Base-by-base conservation (phyloP, 2,888 invertebrate genomes). In the Oithona nana region DNA sequence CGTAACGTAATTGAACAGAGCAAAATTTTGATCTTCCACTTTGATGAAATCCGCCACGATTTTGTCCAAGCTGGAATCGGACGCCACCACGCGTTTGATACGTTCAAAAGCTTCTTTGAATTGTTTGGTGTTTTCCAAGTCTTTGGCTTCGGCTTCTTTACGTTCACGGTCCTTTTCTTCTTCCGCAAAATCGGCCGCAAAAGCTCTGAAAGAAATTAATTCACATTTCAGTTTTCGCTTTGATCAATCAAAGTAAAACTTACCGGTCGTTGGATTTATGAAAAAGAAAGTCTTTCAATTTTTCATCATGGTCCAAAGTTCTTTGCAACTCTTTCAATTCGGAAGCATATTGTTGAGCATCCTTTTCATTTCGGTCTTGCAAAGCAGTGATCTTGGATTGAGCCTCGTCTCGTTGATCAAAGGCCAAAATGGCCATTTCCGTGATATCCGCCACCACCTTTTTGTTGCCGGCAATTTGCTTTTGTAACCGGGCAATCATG, bases 21-120 rank as follows among this genome's bases (percentile, higher is more conserved):
- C 88, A 72, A 90, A 92, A 75, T 92, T 93, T 71, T 87, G 86
- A 68, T 88, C 88, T 70, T 92, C 92, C 65, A 86, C 82, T 31
- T 84, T 80, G n/a, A 83, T 79, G 73, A 87, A 92, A 71, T 84
- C 81, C 2, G 78, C 78, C 8, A 83, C 81, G 54, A 89, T 71
- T 39, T 67, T 68, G 31, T 73, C 73, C 13, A 74, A 69, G 63
- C 74, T 73, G n/a, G 71, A 70, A 60, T 75, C 73, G 6, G 28
- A 16, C 6, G 68, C 68, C 0, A 70, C 70, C 68, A 74, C 69
- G 65, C 71, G 81, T 74, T 82, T 80, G 65, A 92, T 83, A 69
- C 83, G 79, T 58, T 82, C 80, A 61, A 90, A 78, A 54, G 88
- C 87, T 64, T 81, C 79, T 66, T 81, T 81, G 68, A 87, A 88